Percentiles rank a stretch among this genome's conserved stretches.
Evolutionary conservation across 1,140 invertebrate genomes (phyloP).

Genomic region (Atta texana): DNA sequence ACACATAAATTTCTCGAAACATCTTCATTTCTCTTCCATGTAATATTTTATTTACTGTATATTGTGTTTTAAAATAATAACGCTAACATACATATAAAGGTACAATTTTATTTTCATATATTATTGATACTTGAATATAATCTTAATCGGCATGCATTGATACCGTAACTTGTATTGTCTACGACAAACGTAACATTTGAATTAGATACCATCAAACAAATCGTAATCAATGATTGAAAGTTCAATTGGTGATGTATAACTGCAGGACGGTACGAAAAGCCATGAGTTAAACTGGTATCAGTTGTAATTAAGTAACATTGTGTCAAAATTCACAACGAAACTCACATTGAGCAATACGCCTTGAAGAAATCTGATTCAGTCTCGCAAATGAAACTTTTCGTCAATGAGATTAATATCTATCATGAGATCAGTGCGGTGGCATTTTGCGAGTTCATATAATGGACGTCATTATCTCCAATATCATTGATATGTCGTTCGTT

Average conservation of each 20-base stretch:
- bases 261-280: constrained; percentile 4
- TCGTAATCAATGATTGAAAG: not conserved
- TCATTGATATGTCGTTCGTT: constrained; percentile 18
- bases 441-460: constrained; percentile 20
- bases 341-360: constrained; percentile 61
- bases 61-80: not conserved
- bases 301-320: constrained; percentile 70
- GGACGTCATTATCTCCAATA: constrained; percentile 24
- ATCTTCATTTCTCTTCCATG: not conserved
- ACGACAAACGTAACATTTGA: not conserved
- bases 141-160: not conserved
- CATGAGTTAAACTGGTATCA: constrained; percentile 46
- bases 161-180: not conserved
- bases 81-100: not conserved
- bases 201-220: not conserved
- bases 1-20: not conserved
- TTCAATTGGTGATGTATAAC: constrained; percentile 38
- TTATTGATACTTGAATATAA: not conserved
- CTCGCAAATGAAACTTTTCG: constrained; percentile 22
- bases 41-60: not conserved
- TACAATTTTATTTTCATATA: not conserved
- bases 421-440: not conserved
- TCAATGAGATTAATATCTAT: constrained; percentile 13
- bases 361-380: constrained; percentile 68
- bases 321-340: constrained; percentile 75